A percentile compares a stretch with the other conserved stretches of the same genome.
phyloP scores from a whole-genome alignment of 2,797 vertebrate genomes.

The Cryptoprocta ferox region DNA sequence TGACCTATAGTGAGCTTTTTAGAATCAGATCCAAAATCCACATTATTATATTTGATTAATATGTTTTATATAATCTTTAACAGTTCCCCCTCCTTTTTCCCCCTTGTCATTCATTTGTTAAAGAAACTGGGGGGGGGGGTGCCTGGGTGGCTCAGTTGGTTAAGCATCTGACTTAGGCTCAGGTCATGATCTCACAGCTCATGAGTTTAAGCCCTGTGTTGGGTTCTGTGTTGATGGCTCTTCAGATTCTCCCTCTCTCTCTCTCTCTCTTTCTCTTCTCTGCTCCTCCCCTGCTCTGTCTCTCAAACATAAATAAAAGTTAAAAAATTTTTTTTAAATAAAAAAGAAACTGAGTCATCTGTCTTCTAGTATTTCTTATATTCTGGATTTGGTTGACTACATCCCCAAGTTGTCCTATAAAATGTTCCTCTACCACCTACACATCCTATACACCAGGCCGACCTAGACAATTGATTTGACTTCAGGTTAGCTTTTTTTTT shows the following conservation, averaged over 20 bases:
- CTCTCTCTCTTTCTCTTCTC: too few species aligned
- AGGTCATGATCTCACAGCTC: too few species aligned
- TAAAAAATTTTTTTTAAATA: too few species aligned
- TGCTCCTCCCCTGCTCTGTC: too few species aligned
- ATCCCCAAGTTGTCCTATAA: background rate
- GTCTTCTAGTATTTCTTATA: background rate
- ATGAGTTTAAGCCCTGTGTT: too few species aligned
- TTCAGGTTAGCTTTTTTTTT: background rate
- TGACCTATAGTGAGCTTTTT: background rate
- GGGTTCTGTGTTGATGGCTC: too few species aligned
- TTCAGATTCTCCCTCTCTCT: too few species aligned
- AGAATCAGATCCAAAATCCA: conserved; percentile 18
- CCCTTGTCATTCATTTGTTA: background rate
- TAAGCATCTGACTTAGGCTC: too few species aligned
- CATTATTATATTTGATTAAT: background rate
- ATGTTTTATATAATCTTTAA: conserved; percentile 6
- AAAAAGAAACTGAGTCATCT: background rate
- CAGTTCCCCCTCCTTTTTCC: background rate
- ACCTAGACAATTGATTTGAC: background rate
- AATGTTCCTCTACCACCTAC: background rate
- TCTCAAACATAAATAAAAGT: too few species aligned
- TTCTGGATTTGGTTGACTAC: background rate
- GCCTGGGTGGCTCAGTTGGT: too few species aligned
- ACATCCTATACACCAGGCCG: background rate
- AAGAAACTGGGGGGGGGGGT: background rate